Percentiles rank a stretch among this genome's conserved stretches.
Conservation (phyloP, 37 sponge, comb jelly and placozoan species). For the Lycopodina hypogea region DNA sequence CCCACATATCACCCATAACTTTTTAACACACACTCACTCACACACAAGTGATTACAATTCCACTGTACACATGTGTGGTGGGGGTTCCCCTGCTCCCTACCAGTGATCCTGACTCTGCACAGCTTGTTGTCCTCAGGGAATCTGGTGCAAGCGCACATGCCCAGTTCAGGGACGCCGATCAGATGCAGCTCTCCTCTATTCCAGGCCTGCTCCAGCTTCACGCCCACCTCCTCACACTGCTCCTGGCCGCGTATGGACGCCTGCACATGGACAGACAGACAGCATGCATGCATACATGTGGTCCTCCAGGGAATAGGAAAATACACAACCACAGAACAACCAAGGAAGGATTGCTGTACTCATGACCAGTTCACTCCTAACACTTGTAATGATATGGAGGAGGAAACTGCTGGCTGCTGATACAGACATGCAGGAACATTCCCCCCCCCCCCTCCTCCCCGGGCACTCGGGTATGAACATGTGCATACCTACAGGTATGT, state of each 20-base stretch:
- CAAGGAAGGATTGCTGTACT: no score
- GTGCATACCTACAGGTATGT: no score
- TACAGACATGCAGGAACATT: no score
- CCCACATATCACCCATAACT: neutral
- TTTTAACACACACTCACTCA: neutral
- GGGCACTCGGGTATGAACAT: no score
- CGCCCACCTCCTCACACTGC: neutral
- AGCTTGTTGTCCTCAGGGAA: neutral
- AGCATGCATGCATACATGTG: no score
- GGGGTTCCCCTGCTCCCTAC: neutral
- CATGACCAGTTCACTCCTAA: no score
- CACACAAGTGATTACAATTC: neutral
- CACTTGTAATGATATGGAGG: no score
- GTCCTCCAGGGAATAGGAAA: no score
- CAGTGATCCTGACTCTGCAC: conserved; percentile 3
- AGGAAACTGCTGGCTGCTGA: no score
- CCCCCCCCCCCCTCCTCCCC: no score
- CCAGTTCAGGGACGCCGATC: neutral
- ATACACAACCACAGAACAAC: no score
- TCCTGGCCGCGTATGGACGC: neutral
- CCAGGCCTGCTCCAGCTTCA: neutral
- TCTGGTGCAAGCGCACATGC: neutral
- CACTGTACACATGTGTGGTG: no score
- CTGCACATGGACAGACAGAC: neutral
- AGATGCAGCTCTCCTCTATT: neutral